Base-by-base conservation (phyloP, 2,888 invertebrate genomes). In the Epiperipatus broadwayi region DNA sequence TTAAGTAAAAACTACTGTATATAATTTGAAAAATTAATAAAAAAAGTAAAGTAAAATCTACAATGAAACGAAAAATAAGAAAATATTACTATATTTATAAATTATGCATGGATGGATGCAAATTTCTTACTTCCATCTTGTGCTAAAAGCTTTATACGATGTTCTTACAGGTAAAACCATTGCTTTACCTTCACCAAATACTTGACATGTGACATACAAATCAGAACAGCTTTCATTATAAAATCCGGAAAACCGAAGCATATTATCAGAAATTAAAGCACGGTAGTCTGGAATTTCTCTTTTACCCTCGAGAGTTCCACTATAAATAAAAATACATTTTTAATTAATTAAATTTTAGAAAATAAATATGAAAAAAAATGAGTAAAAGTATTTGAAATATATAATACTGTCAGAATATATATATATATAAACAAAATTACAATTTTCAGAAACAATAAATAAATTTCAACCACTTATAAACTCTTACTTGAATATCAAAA, bases 261-360 rank as follows among this genome's bases (percentile, higher is more conserved):
- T 74, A 0, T 89, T 87, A 54, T 91, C 79, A 16, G 73, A 69
- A 1, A 91, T 64, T 3, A 93, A 61, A 54, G 81, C 78, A 52
- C 83, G 79, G 67, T 81, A 87, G 51, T 79, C 77, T 1, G 83
- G 84, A 52, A 80, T 75, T 35, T 77, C 70, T 40, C 79, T 69
- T 55, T 77, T 77, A 1, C 93, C 93, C 66, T 93, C 91, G 43
- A 95, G 64, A 2, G 87, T 85, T 5, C 91, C 89, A 52, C 89
- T 89, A 53, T 28, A 32, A 60, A 54, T 43, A 49, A 45, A 21
- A 21, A 41, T 14, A 44, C n/a, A n/a, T n/a, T n/a, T n/a, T n/a
- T n/a, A n/a, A n/a, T n/a, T n/a, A n/a, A n/a, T n/a, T n/a, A n/a
- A n/a, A n/a, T n/a, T n/a, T n/a, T n/a, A n/a, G n/a, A n/a, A n/a